These are phyloP conservation scores for Desmodus rotundus DNA, from an alignment of 2,113 vertebrate genomes.

Conservation along the genomic window DNA sequence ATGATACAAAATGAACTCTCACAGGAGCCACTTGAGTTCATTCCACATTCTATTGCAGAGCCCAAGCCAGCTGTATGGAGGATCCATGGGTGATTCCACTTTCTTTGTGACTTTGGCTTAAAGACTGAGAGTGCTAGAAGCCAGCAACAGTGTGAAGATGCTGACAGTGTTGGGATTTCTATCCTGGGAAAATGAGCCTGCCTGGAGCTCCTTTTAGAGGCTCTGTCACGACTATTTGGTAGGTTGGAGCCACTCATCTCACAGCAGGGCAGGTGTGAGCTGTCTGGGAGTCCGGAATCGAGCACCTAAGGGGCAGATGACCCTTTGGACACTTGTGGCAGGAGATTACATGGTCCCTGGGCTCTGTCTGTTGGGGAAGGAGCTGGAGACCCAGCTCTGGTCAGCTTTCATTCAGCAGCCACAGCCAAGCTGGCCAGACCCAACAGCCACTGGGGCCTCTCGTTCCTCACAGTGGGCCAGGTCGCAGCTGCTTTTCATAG, in stretches of 20 bases:
- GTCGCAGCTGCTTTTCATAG: neutral
- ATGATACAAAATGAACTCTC: neutral
- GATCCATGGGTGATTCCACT: neutral
- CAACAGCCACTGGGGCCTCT: neutral
- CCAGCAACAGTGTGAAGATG: neutral
- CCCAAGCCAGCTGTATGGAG: neutral
- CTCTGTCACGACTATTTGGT: conserved; percentile 1
- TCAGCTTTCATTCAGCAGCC: neutral
- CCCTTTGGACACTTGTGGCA: neutral
- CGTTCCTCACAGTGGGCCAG: neutral
- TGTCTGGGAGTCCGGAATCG: neutral
- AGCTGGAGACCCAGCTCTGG: neutral
- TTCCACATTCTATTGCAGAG: neutral
- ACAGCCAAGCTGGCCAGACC: neutral
- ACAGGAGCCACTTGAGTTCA: neutral
- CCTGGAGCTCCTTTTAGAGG: conserved; percentile 42
- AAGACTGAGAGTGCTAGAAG: neutral
- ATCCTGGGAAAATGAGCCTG: neutral
- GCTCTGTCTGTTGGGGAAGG: neutral
- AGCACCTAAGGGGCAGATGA: neutral
- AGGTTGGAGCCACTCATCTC: neutral
- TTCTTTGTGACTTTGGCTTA: neutral
- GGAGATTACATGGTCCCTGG: neutral
- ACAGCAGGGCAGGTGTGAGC: conserved; percentile 21
- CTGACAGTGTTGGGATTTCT: neutral